Percentiles rank a stretch among this genome's conserved stretches.
These are phyloP conservation scores for Carassius carassius DNA, from an alignment of 2,113 vertebrate species.

Conservation along the genomic window DNA sequence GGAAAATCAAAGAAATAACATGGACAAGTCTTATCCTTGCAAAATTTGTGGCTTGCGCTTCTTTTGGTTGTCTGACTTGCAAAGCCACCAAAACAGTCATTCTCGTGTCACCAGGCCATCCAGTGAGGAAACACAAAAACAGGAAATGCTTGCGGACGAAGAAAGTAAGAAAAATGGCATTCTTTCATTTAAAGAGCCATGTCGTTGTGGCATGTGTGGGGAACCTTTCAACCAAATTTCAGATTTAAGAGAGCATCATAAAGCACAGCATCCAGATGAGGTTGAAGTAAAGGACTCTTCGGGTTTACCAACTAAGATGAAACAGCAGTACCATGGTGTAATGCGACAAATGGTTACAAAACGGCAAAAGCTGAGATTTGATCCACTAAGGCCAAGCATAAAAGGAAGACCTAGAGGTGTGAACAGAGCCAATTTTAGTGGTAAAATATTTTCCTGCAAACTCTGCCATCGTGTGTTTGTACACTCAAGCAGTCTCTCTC, in stretches of 20 bases:
- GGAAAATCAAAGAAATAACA: constrained; percentile 64
- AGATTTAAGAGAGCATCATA: constrained; percentile 73
- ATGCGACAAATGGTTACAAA: constrained; percentile 49
- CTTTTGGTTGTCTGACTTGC: constrained; percentile 80
- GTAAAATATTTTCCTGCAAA: constrained; percentile 76
- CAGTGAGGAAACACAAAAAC: constrained; percentile 27
- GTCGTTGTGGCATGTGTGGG: constrained; percentile 77
- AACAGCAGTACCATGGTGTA: constrained; percentile 17
- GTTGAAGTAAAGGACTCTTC: constrained; percentile 8
- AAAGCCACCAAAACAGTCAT: constrained; percentile 74
- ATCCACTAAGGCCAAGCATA: constrained; percentile 42
- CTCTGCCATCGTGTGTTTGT: constrained; percentile 77
- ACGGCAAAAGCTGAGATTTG: constrained; percentile 35
- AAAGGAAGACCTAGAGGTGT: constrained; percentile 53
- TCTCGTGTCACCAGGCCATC: constrained; percentile 58
- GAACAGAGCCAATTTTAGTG: constrained; percentile 53
- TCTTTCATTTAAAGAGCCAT: constrained; percentile 62
- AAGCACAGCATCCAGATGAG: constrained; percentile 58
- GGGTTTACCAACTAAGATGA: constrained; percentile 46
- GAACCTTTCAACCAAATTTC: constrained; percentile 70
- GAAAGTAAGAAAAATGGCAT: constrained; percentile 38
- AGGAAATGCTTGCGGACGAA: constrained; percentile 15
- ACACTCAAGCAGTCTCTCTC: constrained; percentile 79
- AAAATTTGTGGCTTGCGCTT: constrained; percentile 74
- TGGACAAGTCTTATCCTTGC: constrained; percentile 72